A percentile compares a stretch with the other conserved stretches of the same genome.
Evolutionary conservation across 2,888 invertebrate species (phyloP).

Genomic region (Ptilodon capucinus): DNA sequence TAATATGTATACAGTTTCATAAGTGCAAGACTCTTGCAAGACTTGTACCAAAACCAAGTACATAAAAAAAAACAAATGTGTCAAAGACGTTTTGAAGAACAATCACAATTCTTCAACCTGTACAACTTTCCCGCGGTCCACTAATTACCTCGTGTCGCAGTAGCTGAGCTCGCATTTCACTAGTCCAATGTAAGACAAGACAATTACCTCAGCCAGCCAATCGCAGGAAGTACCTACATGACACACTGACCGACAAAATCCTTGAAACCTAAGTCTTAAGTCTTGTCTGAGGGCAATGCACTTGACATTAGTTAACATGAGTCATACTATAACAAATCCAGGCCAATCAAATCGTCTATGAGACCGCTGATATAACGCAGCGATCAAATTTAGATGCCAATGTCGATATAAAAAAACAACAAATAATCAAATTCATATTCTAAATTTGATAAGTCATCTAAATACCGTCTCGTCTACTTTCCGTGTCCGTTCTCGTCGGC

Average conservation of each 20-base stretch:
- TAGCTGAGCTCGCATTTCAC: slow-evolving; percentile 21
- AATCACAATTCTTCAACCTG: slow-evolving; percentile 40
- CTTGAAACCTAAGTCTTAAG: slow-evolving; percentile 50
- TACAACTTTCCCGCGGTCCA: slow-evolving; percentile 55
- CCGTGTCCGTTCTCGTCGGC: slow-evolving; percentile 33
- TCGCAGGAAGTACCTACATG: slow-evolving; percentile 42
- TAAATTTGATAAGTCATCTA: slow-evolving; percentile 28
- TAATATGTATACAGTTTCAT: too few species aligned
- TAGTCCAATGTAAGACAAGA: slow-evolving; percentile 42
- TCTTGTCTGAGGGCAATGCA: too few species aligned
- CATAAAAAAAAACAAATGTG: slow-evolving; percentile 5
- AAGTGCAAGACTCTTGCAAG: too few species aligned
- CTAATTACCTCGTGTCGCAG: slow-evolving; percentile 38
- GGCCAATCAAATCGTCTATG: slow-evolving; percentile 12
- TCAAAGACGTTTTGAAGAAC: slow-evolving; percentile 33
- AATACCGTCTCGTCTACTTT: slow-evolving; percentile 32
- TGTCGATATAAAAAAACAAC: slow-evolving; percentile 13
- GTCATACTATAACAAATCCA: slow-evolving; percentile 23
- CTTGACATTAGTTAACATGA: too few species aligned
- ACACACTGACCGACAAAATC: slow-evolving; percentile 67
- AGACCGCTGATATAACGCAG: slow-evolving; percentile 11
- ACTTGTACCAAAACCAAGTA: too few species aligned
- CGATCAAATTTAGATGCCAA: slow-evolving; percentile 17
- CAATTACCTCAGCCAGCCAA: slow-evolving; percentile 42
- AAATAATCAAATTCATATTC: slow-evolving; percentile 14